phyloP scores from a whole-genome alignment of 2,888 invertebrate species.

The Tetragnatha montana region DNA sequence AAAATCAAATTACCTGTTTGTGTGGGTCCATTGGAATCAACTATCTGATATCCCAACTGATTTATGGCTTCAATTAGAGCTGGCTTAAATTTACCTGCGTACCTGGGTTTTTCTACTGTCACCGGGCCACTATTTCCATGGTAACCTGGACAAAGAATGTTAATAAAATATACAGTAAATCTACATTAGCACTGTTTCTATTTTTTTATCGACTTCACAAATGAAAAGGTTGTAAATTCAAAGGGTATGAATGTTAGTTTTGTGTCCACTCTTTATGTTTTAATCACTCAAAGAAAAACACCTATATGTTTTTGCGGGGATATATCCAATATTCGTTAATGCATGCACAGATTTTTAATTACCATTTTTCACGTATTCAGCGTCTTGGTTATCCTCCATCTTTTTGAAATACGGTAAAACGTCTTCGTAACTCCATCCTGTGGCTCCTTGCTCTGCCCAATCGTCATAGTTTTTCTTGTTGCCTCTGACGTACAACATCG shows the following conservation, averaged over 20 bases:
- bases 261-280: not conserved
- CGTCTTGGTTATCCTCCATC: slow-evolving; percentile 1
- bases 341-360: not conserved
- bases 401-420: slow-evolving; percentile 9
- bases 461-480: slow-evolving; percentile 5
- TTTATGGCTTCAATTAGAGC: slow-evolving; percentile 33
- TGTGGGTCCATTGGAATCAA: slow-evolving; percentile 54
- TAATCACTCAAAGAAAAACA: not conserved
- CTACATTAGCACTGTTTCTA: not conserved
- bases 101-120: slow-evolving; percentile 57
- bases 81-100: slow-evolving; percentile 14
- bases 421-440: slow-evolving; percentile 17
- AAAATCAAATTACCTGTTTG: slow-evolving; percentile 34
- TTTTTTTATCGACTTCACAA: not conserved
- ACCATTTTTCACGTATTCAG: not conserved
- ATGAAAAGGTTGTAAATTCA: not conserved
- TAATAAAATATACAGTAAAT: no score
- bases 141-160: slow-evolving; percentile 59
- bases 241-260: not conserved
- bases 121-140: slow-evolving; percentile 71
- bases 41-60: slow-evolving; percentile 16
- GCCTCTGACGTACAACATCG: slow-evolving; percentile 11
- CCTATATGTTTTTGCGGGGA: not conserved
- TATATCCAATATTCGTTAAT: not conserved
- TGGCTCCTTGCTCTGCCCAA: slow-evolving; percentile 14